These are phyloP conservation scores for Margarornis squamiger DNA, from an alignment of 2,797 vertebrate species.

Conservation along the genomic window DNA sequence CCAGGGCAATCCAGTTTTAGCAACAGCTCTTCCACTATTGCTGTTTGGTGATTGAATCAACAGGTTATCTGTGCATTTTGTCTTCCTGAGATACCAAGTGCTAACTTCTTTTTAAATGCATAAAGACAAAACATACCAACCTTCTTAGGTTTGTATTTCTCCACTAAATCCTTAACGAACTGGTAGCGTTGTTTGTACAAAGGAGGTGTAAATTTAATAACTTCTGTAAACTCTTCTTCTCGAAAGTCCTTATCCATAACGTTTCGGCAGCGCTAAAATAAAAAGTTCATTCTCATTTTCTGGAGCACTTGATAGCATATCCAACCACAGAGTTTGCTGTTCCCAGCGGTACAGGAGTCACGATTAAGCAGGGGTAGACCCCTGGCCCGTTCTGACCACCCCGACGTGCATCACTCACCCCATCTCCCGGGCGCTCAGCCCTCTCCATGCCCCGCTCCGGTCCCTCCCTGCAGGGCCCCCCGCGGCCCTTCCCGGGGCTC, in stretches of 20 bases:
- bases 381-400: too few relatives aligned
- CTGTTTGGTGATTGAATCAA: not conserved
- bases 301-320: not conserved
- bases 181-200: slow-evolving; percentile 86
- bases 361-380: not conserved
- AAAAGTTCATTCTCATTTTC: not conserved
- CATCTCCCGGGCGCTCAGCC: not conserved
- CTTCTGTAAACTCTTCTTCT: slow-evolving; percentile 4
- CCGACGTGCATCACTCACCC: not conserved
- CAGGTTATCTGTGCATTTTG: not conserved
- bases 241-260: slow-evolving; percentile 32
- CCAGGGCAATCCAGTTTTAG: not conserved
- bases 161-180: slow-evolving; percentile 86
- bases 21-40: not conserved
- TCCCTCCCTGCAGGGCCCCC: not conserved
- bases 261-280: not conserved
- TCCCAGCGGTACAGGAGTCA: not conserved
- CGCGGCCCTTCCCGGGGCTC: not conserved
- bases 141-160: slow-evolving; percentile 82
- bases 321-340: not conserved
- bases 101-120: not conserved
- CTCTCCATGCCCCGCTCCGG: not conserved
- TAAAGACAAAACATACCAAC: slow-evolving; percentile 68
- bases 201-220: slow-evolving; percentile 82
- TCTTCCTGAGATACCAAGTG: not conserved